Evolutionary conservation across 2,888 invertebrate genomes (phyloP), one percentile per base, ranked within the genome.

Genomic region (Drosophila anceps): DNA sequence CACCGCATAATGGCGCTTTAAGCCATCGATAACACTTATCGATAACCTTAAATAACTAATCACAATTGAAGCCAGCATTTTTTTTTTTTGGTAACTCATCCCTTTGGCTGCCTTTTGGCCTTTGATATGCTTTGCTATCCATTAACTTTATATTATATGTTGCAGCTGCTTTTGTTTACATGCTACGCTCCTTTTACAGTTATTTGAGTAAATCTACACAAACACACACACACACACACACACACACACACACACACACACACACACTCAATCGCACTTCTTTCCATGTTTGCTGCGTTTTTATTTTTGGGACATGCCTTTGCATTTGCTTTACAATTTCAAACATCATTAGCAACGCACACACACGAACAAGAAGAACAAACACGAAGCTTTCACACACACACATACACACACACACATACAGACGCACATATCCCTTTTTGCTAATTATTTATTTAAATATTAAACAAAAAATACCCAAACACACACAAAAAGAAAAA

Each of bases 371-470:
- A 20, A 50, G 50, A 53, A 31, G 50, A 59, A 69, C 69, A 76
- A 73, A 76, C 76, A 79, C 29, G 55, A 39, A 65, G 75, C 60
- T 77, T 67, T 50, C 50, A 75, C 79, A 81, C 79, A 78, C 69
- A 67, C 64, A 72, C 69, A 58, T 29, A 66, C 79, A 81, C 77
- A 77, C 69, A 66, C 65, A 73, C 63, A 58, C 33, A 66, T 43
- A 70, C 54, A 54, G n/a, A 55, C 79, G 79, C 82, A 81, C 63
- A 79, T 78, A 87, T 90, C 82, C 89, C 84, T 89, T 91, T 91
- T 90, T 91, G 91, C 91, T 91, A 91, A 91, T 91, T 91, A 91
- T 91, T 91, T 91, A 91, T 91, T 91, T 91, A 91, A 92, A 91
- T 91, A 91, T 90, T 91, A 91, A 91, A 91, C 88, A 91, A 84